Conservation (phyloP, 2,888 invertebrate species). For the Parnassius apollo region DNA sequence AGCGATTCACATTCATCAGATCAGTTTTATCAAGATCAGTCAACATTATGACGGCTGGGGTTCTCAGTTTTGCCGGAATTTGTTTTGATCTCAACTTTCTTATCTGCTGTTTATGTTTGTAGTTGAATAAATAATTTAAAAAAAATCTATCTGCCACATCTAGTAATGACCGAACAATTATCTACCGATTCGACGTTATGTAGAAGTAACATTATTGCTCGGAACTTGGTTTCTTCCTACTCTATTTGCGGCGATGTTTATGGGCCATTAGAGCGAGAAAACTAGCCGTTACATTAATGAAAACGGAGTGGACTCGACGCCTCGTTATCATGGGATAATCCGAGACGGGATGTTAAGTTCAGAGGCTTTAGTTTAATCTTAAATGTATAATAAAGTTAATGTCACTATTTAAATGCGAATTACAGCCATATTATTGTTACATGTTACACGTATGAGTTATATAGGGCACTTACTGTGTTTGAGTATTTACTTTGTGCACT, state of each 20-base stretch:
- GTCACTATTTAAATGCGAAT: slow-evolving; percentile 17
- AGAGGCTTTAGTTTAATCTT: slow-evolving; percentile 31
- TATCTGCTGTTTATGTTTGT: no score
- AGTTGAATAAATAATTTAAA: no score
- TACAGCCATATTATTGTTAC: background rate
- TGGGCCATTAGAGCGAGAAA: slow-evolving; percentile 69
- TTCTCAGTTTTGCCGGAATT: no score
- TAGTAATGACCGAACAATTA: slow-evolving; percentile 19
- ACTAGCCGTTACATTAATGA: slow-evolving; percentile 72
- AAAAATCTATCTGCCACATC: background rate
- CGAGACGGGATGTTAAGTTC: slow-evolving; percentile 38
- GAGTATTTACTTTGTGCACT: no score
- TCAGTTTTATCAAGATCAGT: no score
- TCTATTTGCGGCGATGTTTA: slow-evolving; percentile 72
- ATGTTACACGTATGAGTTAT: no score
- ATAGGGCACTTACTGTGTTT: no score
- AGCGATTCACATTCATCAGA: no score
- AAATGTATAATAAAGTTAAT: slow-evolving; percentile 30
- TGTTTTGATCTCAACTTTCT: no score
- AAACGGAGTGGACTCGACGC: slow-evolving; percentile 65
- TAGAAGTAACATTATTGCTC: slow-evolving; percentile 54
- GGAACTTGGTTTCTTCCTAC: slow-evolving; percentile 58
- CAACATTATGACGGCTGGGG: no score
- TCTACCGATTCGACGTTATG: slow-evolving; percentile 32
- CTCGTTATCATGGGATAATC: slow-evolving; percentile 75